These are phyloP conservation scores for Galerucella nymphaeae DNA, from an alignment of 2,888 invertebrate species.

Conservation along the genomic window DNA sequence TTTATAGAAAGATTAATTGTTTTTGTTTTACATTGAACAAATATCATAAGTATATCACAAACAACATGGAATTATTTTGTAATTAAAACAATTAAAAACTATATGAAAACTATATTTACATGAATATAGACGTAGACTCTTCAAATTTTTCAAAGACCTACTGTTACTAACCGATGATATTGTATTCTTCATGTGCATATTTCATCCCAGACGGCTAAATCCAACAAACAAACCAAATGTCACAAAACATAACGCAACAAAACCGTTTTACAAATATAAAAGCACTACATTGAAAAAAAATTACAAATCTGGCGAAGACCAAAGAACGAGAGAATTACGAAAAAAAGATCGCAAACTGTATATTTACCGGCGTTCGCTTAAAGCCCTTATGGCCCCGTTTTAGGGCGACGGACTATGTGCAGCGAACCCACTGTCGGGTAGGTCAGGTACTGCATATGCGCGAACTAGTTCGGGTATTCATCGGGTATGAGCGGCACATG, in stretches of 20 bases:
- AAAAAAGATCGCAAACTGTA: constrained; percentile 24
- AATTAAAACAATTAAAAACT: constrained; percentile 30
- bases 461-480: constrained; percentile 50
- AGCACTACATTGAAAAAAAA: constrained; percentile 6
- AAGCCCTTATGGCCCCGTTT: constrained; percentile 60
- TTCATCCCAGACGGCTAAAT: constrained; percentile 55
- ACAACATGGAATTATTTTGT: no score
- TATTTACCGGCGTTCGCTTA: constrained; percentile 23
- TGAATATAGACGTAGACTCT: no score
- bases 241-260: constrained; percentile 38
- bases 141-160: neutral
- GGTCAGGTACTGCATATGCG: constrained; percentile 65
- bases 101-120: constrained; percentile 10
- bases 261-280: constrained; percentile 6
- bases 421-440: constrained; percentile 63
- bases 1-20: no score
- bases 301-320: constrained; percentile 14
- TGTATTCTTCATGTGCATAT: constrained; percentile 58
- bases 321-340: constrained; percentile 4
- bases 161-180: constrained; percentile 54
- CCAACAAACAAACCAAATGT: constrained; percentile 25
- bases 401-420: constrained; percentile 62
- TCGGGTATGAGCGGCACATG: constrained; percentile 44
- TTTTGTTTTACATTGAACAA: no score
- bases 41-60: no score